Conservation (phyloP, 2,888 invertebrate species). For the Heliconius aoede region DNA sequence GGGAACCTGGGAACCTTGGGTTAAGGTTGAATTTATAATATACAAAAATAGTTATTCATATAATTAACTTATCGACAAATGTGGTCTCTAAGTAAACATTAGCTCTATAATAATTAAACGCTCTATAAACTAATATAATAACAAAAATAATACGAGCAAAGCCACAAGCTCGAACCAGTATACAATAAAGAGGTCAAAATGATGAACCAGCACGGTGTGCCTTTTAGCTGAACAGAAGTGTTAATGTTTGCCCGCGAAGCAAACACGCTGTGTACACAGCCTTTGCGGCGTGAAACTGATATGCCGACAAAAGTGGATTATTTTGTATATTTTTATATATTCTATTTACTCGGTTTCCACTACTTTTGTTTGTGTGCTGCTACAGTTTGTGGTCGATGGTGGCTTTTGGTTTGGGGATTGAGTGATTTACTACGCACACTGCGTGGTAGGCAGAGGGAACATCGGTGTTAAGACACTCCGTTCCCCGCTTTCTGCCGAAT, state of each 20-base stretch:
- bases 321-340: constrained; percentile 35
- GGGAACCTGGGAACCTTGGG: too few relatives aligned
- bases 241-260: constrained; percentile 58
- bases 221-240: constrained; percentile 60
- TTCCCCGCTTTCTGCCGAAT: too few relatives aligned
- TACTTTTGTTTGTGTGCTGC: constrained; percentile 11
- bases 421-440: too few relatives aligned
- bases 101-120: not conserved
- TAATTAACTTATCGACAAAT: too few relatives aligned
- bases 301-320: constrained; percentile 46
- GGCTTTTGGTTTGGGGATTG: too few relatives aligned
- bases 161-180: not conserved
- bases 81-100: too few relatives aligned
- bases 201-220: constrained; percentile 35
- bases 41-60: too few relatives aligned
- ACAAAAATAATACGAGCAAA: not conserved
- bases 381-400: not conserved
- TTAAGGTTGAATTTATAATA: too few relatives aligned
- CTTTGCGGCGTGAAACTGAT: constrained; percentile 58
- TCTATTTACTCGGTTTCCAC: constrained; percentile 14
- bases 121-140: not conserved
- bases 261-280: constrained; percentile 55
- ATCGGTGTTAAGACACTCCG: too few relatives aligned
- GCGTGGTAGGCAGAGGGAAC: too few relatives aligned
- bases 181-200: constrained; percentile 30